Base-by-base conservation (phyloP, 2,888 invertebrate genomes). In the Zaprionus bogoriensis region DNA sequence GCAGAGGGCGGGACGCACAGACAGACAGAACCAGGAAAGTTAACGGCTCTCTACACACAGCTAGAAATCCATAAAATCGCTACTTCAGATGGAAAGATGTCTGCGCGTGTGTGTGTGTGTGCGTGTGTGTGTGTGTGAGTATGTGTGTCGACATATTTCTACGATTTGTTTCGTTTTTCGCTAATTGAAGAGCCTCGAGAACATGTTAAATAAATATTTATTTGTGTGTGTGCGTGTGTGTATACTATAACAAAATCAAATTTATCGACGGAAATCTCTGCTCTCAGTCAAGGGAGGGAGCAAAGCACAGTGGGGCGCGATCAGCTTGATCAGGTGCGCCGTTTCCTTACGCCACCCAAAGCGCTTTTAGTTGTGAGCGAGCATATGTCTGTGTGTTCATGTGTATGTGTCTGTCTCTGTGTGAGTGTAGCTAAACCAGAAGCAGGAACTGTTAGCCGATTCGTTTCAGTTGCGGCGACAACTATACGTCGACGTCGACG, bases 391-490 rank as follows among this genome's bases (percentile, higher is more conserved):
- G 17, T 51, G 28, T 51, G 3, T 61, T 25, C 50, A 3, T 60
- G 44, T 50, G 27, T 57, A 22, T 58, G 12, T 45, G 53, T 65
- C 44, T 52, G 36, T 50, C 28, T 39, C n/a, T 52, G 41, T 64
- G 63, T 62, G 48, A 36, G 41, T 61, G 45, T 62, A 51, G 62
- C 54, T 67, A 75, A 74, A 82, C 77, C 80, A 82, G 78, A 84
- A 87, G 87, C 87, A 87, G 87, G 87, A 87, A 87, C 88, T 87
- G 75, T 81, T 82, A 69, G 67, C 70, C 53, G 70, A 66, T 76
- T 76, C 61, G 67, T 65, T 82, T 67, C 39, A 45, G 66, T 50
- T 48, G 22, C 61, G 45, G 36, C 59, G 42, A 46, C 57, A 59
- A 46, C 61, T 14, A 53, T 12, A 22, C 42, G 51, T 22, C 30